These are phyloP conservation scores for Palythoa caribaeorum DNA, from an alignment of 92 coral and sea anemone genomes.

Conservation along the genomic window DNA sequence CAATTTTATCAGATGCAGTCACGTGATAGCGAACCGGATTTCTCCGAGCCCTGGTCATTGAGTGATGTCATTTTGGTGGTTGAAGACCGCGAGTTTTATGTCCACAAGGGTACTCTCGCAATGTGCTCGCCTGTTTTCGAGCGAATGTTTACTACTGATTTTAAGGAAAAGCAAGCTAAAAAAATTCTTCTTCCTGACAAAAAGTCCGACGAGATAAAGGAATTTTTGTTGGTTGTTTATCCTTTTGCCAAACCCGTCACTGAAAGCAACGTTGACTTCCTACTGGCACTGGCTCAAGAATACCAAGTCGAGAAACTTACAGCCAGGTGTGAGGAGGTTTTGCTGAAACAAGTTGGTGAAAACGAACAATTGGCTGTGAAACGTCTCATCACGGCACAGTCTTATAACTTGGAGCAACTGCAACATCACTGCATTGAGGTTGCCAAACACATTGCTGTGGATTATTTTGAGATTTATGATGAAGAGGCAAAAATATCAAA, in stretches of 20 bases:
- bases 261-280: no score
- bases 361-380: background rate
- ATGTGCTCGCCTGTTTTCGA: conserved; percentile 19
- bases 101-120: background rate
- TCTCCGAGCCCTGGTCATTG: background rate
- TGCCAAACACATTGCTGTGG: background rate
- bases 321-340: background rate
- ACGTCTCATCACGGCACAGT: background rate
- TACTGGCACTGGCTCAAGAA: conserved; percentile 1
- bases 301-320: background rate
- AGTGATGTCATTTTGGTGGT: background rate
- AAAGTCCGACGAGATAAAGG: background rate
- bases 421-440: background rate
- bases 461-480: no score
- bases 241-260: no score
- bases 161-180: background rate
- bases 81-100: conserved; percentile 15
- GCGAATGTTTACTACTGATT: conserved; percentile 9
- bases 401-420: background rate
- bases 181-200: background rate
- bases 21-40: no score
- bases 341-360: background rate
- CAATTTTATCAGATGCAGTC: no score
- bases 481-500: no score
- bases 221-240: background rate